Base-by-base conservation (phyloP, 35 echinoderm and acorn worm genomes). In the Holothuria glaberrima region DNA sequence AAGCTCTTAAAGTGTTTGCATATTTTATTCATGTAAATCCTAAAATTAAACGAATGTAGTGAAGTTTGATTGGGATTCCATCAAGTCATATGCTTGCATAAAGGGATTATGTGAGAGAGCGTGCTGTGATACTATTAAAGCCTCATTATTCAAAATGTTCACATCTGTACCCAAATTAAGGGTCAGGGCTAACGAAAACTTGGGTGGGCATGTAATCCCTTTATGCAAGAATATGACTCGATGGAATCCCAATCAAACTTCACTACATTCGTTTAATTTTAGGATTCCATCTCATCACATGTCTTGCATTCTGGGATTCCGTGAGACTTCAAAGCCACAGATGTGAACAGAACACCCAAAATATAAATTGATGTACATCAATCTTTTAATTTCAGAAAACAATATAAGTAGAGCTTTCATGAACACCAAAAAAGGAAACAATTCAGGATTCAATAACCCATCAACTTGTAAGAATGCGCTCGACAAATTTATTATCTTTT, bases 311-410 rank as follows among this genome's bases (percentile, higher is more conserved):
- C 66, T 22, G 66, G 25, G n/a, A 69, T 69, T 29, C n/a, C 66
- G 16, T 69, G 66, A 27, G 66, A 69, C 66, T 69, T 69, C 66
- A 69, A 69, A 69, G 66, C 66, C 66, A 69, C 66, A 69, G 66
- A 69, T 69, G 66, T 69, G 66, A 69, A 69, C 66, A 33, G 63
- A 69, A 28, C 66, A 69, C n/a, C 66, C 66, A n/a, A 69, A 69
- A 69, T 29, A 16, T 19, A 69, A 16, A 9, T n/a, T n/a, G 63
- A 66, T 17, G 6, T 22, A 27, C 17, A 69, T 69, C 17, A 27
- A 69, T 6, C 17, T 5, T 27, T 12, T 65, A 65, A 26, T 69
- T 30, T 6, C 66, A 69, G 63, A n/a, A 66, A 66, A 69, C 66
- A 69, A 27, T 69, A 33, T 28, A 69, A 69, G 22, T 9, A 66